Base-by-base conservation (phyloP, 64 coral and sea anemone species). In the Platygyra sinensis region DNA sequence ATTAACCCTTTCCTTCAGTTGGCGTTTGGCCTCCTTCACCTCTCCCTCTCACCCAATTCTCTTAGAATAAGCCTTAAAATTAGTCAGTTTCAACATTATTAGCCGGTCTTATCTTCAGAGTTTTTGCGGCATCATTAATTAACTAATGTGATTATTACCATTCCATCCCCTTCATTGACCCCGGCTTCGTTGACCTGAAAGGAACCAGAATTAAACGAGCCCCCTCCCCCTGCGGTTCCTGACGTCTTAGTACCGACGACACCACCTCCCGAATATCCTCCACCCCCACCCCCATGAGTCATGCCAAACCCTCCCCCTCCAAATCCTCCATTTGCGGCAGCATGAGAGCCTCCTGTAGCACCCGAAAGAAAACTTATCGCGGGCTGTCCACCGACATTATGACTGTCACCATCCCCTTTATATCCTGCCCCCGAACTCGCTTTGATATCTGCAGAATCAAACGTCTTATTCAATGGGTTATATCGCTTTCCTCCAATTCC, bases 211-310 rank as follows among this genome's bases (percentile, higher is more conserved):
- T 96, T 96, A 54, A 64, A 93, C 22, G 91, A 93, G 0, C 94
- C 94, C 16, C 94, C 94, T 76, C 94, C 94, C 50, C 91, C 94
- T 50, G 94, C 87, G 31, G 76, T 46, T 51, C 94, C 94, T 38
- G 64, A 77, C 10, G 60, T 65, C 12, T 22, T 72, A 69, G 80
- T 76, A 13, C 94, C 94, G 18, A 72, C 60, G 13, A 93, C 62
- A 3, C 91, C 95, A 22, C 95, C 91, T 19, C 91, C 94, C 22
- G 94, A 90, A 69, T 96, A 96, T 10, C 95, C 95, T 5, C 95
- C 94, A 29, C 91, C 95, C 15, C 91, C 95, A 19, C 91, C 95
- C 12, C 91, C 80, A 60, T 91, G 88, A 15, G 92, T 77, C 76
- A 90, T 33, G 5, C 73, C 95, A 77, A 82, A 96, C 0, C 95